Evolutionary conservation across 53 echinoderm and acorn worm species (phyloP).

Genomic region (Luidia sarsii): DNA sequence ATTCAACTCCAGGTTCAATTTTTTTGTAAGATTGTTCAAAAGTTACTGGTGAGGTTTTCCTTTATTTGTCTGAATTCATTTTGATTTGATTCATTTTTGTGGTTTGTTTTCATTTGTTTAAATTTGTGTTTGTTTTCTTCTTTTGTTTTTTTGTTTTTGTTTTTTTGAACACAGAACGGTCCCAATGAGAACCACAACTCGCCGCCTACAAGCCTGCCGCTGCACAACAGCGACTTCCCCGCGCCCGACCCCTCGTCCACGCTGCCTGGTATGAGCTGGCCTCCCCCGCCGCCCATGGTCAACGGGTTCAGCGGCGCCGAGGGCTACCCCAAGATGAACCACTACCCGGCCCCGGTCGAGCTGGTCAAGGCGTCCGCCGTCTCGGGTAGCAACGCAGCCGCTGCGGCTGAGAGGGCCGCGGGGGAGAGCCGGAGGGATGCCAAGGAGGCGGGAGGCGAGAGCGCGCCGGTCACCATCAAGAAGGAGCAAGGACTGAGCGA

Average conservation of each 20-base stretch:
- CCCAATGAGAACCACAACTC: conserved; percentile 40
- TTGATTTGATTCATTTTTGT: background rate
- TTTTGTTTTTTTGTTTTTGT: background rate
- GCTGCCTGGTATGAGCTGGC: conserved; percentile 37
- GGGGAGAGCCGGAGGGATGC: conserved; percentile 45
- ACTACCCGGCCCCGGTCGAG: conserved; percentile 20
- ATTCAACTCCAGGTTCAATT: too few relatives aligned
- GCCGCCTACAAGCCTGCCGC: conserved; percentile 26
- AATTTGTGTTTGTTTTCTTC: background rate
- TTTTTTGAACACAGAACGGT: conserved; percentile 25
- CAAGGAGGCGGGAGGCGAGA: conserved; percentile 43
- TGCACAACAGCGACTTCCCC: conserved; percentile 46
- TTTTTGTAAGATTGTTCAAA: too few relatives aligned
- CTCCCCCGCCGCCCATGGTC: conserved; percentile 46
- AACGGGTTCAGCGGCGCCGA: conserved; percentile 32
- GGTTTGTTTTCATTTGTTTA: background rate
- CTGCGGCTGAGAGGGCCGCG: conserved; percentile 10
- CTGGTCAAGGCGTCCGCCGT: conserved; percentile 16
- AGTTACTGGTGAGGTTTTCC: too few relatives aligned
- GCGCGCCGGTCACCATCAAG: conserved; percentile 17
- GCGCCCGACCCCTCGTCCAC: conserved; percentile 3
- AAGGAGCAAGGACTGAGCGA: conserved; percentile 24
- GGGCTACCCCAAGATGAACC: conserved; percentile 48
- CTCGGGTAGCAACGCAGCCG: too few relatives aligned
- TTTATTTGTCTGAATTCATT: background rate